Conservation (phyloP, 2,888 invertebrate species). For the Cremastinae sp. region DNA sequence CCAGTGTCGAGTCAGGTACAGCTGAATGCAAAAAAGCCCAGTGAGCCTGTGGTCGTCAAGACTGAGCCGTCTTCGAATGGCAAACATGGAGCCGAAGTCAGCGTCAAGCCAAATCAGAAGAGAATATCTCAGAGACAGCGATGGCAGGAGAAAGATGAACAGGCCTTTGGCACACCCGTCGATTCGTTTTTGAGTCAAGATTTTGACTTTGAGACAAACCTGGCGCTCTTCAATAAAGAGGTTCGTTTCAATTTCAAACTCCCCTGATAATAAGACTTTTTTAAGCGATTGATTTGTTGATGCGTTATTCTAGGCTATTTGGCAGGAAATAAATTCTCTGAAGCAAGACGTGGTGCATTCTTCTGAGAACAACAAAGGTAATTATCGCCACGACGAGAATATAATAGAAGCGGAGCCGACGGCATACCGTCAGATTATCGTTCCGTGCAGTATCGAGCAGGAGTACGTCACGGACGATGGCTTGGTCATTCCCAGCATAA, state of each 20-base stretch:
- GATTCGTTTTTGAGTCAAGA: conserved; percentile 87
- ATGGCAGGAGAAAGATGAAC: conserved; percentile 84
- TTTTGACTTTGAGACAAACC: conserved; percentile 97
- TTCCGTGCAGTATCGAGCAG: conserved; percentile 84
- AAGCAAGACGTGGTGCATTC: conserved; percentile 85
- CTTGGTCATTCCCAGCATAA: conserved; percentile 89
- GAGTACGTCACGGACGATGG: conserved; percentile 92
- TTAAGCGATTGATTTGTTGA: neutral
- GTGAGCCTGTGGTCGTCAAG: conserved; percentile 47
- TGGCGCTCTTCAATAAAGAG: conserved; percentile 93
- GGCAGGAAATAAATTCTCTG: conserved; percentile 87
- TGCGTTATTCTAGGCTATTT: conserved; percentile 85
- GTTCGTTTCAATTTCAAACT: conserved; percentile 66
- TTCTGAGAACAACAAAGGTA: conserved; percentile 79
- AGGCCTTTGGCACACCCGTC: conserved; percentile 89
- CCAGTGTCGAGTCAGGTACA: conserved; percentile 63
- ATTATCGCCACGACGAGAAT: conserved; percentile 93
- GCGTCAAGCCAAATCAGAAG: conserved; percentile 80
- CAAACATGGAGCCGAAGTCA: conserved; percentile 71
- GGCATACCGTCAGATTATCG: conserved; percentile 86
- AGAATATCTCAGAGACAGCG: conserved; percentile 77
- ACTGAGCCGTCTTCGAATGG: conserved; percentile 73
- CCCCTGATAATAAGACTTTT: neutral
- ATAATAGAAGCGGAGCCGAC: conserved; percentile 86
- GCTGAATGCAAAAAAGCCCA: conserved; percentile 54